phyloP scores from a whole-genome alignment of 2,113 vertebrate species.

The Ammospiza nelsoni region DNA sequence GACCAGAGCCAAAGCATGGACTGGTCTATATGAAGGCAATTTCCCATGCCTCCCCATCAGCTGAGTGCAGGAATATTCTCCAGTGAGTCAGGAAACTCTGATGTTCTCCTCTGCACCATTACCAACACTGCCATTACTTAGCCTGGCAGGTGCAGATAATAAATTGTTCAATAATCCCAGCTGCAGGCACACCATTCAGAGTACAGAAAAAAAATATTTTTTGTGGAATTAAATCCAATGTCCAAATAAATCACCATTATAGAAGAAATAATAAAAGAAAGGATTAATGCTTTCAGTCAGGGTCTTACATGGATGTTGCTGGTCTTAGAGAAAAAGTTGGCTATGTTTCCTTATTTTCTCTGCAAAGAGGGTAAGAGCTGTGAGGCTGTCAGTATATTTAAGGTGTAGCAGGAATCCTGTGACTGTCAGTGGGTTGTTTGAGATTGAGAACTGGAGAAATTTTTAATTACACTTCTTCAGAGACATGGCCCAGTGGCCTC shows the following conservation, averaged over 20 bases:
- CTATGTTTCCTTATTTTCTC: neutral
- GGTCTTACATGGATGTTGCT: neutral
- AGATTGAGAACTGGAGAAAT: neutral
- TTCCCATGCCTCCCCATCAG: neutral
- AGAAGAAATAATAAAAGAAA: neutral
- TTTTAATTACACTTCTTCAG: neutral
- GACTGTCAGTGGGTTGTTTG: neutral
- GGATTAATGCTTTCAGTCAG: neutral
- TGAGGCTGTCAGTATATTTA: neutral
- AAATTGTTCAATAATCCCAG: neutral
- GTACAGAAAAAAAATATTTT: neutral
- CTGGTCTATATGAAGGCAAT: neutral
- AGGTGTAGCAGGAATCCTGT: neutral
- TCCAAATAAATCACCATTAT: neutral
- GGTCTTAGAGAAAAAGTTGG: neutral
- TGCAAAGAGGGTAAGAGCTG: neutral
- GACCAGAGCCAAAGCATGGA: too few species aligned
- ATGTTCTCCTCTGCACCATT: neutral
- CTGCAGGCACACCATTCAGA: neutral
- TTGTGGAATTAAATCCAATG: neutral
- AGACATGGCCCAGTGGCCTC: neutral
- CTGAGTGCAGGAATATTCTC: neutral
- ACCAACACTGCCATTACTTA: neutral
- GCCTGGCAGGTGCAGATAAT: neutral
- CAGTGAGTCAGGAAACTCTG: neutral